Base-by-base conservation (phyloP, 2,888 invertebrate genomes). In the Acanthoscelides obtectus region DNA sequence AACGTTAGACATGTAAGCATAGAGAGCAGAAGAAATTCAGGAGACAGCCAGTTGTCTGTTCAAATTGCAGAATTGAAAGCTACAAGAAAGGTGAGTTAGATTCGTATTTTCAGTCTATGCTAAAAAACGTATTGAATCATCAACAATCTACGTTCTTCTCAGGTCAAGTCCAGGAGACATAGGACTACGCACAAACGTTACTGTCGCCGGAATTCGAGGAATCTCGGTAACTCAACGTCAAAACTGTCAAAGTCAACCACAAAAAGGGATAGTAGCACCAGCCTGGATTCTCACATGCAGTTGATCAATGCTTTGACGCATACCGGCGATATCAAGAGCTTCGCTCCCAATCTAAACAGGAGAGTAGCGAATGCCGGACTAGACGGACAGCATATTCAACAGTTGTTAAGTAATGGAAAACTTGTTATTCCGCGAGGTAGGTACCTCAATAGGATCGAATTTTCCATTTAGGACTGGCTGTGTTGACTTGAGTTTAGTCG, bases 21-120 rank as follows among this genome's bases (percentile, higher is more conserved):
- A 0, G 95, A 95, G 83, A 95, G 95, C 0, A 88, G 96, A 8
- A 88, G 96, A 65, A 95, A 95, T 84, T 96, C 96, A 0, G 90
- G 95, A 20, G 96, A 96, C 81, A 96, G 96, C 70, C 95, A 96
- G 81, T 88, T 94, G 68, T 94, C 94, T 0, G 92, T 95, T 0
- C 94, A 94, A 84, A 92, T 94, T 67, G 93, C 94, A 0, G 94
- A 95, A 84, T 88, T 94, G 87, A 94, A 93, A 81, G 93, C 93
- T 0, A 88, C 88, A 2, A 83, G 87, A 1, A 93, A 93, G 82
- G 89, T 90, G 20, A 69, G 69, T 21, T 2, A 4, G 19, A n/a
- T 19, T 12, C 12, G 63, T n/a, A n/a, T n/a, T 63, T 63, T 12
- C 19, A 63, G 8, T 19, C 19, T 63, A 63, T 12, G 63, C 8